Percentiles rank a stretch among this genome's conserved stretches.
These are phyloP conservation scores for Brachyptera risi DNA, from an alignment of 2,888 invertebrate genomes.

Conservation along the genomic window DNA sequence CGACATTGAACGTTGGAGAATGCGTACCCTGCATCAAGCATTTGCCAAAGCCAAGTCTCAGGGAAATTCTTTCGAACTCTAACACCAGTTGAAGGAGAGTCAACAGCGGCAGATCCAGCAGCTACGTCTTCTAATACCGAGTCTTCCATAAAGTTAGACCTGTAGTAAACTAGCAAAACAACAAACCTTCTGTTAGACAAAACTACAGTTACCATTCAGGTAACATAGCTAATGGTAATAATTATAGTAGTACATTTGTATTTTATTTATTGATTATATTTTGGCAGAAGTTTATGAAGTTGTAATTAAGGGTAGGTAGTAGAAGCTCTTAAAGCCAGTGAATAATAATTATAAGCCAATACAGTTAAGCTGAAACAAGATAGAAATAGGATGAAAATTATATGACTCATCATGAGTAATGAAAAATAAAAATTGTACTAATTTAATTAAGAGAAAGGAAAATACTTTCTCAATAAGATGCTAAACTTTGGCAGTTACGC, in stretches of 20 bases:
- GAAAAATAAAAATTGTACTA: too few relatives aligned
- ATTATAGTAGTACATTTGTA: too few relatives aligned
- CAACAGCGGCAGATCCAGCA: slow-evolving; percentile 34
- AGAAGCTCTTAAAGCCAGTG: not conserved
- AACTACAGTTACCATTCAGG: too few relatives aligned
- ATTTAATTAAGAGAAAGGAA: too few relatives aligned
- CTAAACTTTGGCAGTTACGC: too few relatives aligned
- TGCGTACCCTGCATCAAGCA: slow-evolving; percentile 55
- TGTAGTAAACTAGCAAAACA: slow-evolving; percentile 55
- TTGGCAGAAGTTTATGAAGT: not conserved
- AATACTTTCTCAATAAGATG: too few relatives aligned
- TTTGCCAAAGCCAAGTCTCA: slow-evolving; percentile 68
- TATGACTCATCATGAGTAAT: too few relatives aligned
- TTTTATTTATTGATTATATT: too few relatives aligned
- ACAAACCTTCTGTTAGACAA: too few relatives aligned
- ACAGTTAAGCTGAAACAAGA: too few relatives aligned
- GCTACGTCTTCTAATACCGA: slow-evolving; percentile 28
- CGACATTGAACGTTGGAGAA: slow-evolving; percentile 1
- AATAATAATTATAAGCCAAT: not conserved
- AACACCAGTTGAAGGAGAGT: slow-evolving; percentile 27
- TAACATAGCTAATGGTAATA: too few relatives aligned
- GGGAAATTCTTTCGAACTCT: slow-evolving; percentile 61
- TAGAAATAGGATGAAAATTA: too few relatives aligned
- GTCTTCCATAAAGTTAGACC: slow-evolving; percentile 46
- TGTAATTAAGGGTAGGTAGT: not conserved